Base-by-base conservation (phyloP, 2,113 vertebrate species). In the Oceanodroma tethys region DNA sequence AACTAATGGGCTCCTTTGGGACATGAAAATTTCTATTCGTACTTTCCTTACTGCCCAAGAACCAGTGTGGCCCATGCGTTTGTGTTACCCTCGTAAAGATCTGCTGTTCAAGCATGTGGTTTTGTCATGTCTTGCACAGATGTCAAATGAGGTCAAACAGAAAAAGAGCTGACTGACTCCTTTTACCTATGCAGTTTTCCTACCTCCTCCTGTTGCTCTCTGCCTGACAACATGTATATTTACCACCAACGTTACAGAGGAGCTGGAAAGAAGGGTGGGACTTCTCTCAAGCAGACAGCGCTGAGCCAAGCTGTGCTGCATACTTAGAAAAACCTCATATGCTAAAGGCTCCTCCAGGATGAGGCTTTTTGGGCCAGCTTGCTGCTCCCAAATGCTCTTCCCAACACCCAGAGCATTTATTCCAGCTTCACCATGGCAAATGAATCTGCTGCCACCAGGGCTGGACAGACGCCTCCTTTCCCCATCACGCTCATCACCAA, bases 1-100 rank as follows among this genome's bases (percentile, higher is more conserved):
- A 94, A 86, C 88, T 97, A 97, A 97, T 95, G 68, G 97, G 90
- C 63, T 93, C 94, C 97, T 92, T 23, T 67, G 95, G 93, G 95
- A 97, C 73, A 29, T 4, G 32, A 82, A 38, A 40, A 58, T 73
- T 90, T 70, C 42, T 73, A 80, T 68, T 94, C 76, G 26, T 60
- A 45, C 48, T 87, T 53, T 29, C 48, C 40, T 84, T 52, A 65
- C 42, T 53, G 62, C 70, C 86, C 66, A 71, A 70, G 66, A 91
- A 87, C 7, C 40, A 75, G 81, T 0, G 25, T 74, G 68, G 88
- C 38, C 80, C 38, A 32, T 53, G 62, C 47, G 52, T 74, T 32
- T 4, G 3, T 45, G 53, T 7, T 34, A 87, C 52, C 32, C 55
- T 56, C 2, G 0, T 30, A 36, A n/a, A 72, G 48, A 94, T 13